Evolutionary conservation across 1,140 invertebrate genomes (phyloP), one percentile per base, ranked within the genome.

Genomic region (Frieseomelitta varia): DNA sequence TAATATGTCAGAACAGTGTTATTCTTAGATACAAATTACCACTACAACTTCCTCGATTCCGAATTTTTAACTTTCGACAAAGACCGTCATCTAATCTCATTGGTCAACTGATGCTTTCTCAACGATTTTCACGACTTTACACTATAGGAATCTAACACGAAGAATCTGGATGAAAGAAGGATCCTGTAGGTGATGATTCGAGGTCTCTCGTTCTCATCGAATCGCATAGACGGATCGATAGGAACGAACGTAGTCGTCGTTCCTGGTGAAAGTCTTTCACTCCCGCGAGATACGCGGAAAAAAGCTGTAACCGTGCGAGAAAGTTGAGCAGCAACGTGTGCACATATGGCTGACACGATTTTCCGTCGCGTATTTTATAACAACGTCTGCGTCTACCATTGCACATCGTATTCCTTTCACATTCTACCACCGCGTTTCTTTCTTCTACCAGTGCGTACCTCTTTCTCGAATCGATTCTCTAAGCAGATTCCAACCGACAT

Each of bases 371-470:
- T 67, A 67, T 67, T 67, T 67, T 67, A 67, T 67, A 34, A 67
- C 65, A 30, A 8, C 53, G 53, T n/a, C 58, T 34, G 68, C 69
- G 81, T 77, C 63, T 34, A n/a, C 51, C 39, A 30, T 2, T 19
- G 65, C 65, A 47, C 34, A 15, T 68, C 65, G 73, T 83, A 69
- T 65, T 51, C 74, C 81, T 83, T 83, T 83, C 81, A 83, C 81
- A 77, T 83, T 83, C 74, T 83, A 30, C 63, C 68, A 55, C 71
- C 8, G 1, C n/a, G 15, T 56, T 24, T 21, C 19, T 34, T 10
- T 30, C 3, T 53, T 82, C 65, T 51, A n/a, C 69, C n/a, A 34
- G 30, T 27, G 34, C 34, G 10, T 21, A 19, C 6, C 47, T 27
- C 27, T 30, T 30, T 67, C 17, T 34, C n/a, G 56, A 8, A 10